phyloP scores from a whole-genome alignment of 2,888 invertebrate genomes.

The Trachelus iudaicus region DNA sequence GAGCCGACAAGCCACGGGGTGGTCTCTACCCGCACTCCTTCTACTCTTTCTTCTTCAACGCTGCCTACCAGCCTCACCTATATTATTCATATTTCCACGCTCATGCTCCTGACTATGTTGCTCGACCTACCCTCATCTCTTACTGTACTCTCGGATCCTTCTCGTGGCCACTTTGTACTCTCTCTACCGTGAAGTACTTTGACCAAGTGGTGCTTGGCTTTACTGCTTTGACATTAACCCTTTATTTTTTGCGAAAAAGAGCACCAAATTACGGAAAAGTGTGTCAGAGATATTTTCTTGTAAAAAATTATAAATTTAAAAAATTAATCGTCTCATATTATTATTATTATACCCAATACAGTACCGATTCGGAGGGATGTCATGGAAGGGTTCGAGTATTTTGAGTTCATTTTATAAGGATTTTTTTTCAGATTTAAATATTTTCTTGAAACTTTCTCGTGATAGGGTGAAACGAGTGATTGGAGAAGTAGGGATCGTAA shows the following conservation, averaged over 20 bases:
- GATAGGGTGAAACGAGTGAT: not conserved
- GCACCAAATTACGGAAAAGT: not conserved
- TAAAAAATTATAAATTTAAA: not conserved
- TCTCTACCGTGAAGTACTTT: not conserved
- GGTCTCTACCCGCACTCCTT: constrained; percentile 60
- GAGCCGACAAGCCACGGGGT: constrained; percentile 65
- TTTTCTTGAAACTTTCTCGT: not conserved
- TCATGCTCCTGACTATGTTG: constrained; percentile 40
- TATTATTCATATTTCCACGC: constrained; percentile 60
- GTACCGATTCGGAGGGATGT: not conserved
- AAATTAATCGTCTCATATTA: not conserved
- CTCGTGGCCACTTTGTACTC: constrained; percentile 20
- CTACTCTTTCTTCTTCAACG: constrained; percentile 35
- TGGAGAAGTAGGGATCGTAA: not conserved
- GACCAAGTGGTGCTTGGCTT: not conserved
- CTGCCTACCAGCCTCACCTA: constrained; percentile 42
- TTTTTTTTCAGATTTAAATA: not conserved
- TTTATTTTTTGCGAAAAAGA: not conserved
- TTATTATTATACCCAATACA: not conserved
- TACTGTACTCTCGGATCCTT: not conserved
- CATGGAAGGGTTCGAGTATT: not conserved
- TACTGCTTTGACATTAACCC: not conserved
- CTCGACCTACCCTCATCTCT: constrained; percentile 13
- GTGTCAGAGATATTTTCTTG: not conserved
- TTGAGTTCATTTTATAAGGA: not conserved